Evolutionary conservation across 2,888 invertebrate genomes (phyloP), one percentile per base, ranked within the genome.

Genomic region (Ypsolopha scabrella): DNA sequence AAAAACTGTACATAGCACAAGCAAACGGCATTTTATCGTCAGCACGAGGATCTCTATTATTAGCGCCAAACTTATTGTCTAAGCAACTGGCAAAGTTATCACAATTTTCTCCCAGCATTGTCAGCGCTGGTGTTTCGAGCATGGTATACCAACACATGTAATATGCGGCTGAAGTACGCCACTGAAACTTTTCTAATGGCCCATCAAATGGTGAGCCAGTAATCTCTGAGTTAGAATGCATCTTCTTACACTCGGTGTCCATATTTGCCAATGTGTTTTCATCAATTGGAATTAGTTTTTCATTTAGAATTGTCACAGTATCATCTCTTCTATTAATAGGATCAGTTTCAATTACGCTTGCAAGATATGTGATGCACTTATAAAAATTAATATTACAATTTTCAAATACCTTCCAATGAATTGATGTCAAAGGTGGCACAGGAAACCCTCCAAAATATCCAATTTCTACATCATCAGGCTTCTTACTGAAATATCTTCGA

Each of bases 121-220:
- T 72, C 54, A 91, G 67, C 49, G 80, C 79, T 6, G 87, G 78
- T 13, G 62, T 75, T 54, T 82, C 83, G 48, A 83, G 70, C 88
- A 91, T 89, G 11, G 91, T 89, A 63, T 88, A 91, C 89, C 89
- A 90, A 60, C 91, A 91, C 90, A 92, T 90, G 69, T 86, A 91
- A 68, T 91, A 91, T 58, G 89, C 87, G 0, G 90, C 90, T 0
- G 90, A 83, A 0, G 86, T 83, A 41, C 89, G 75, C 91, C 91
- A 91, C 61, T 88, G 88, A 63, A 88, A 90, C 51, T 88, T 79
- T 63, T 91, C 90, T 52, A 81, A 62, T 14, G 87, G 82, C 53
- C 87, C 87, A 62, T 88, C 80, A 66, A 90, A 90, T 1, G 90
- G 90, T 56, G 76, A 64, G 10, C 83, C 83, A 39, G 72, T 67